Conservation (phyloP, 2,888 invertebrate genomes). For the Thymelicus acteon region DNA sequence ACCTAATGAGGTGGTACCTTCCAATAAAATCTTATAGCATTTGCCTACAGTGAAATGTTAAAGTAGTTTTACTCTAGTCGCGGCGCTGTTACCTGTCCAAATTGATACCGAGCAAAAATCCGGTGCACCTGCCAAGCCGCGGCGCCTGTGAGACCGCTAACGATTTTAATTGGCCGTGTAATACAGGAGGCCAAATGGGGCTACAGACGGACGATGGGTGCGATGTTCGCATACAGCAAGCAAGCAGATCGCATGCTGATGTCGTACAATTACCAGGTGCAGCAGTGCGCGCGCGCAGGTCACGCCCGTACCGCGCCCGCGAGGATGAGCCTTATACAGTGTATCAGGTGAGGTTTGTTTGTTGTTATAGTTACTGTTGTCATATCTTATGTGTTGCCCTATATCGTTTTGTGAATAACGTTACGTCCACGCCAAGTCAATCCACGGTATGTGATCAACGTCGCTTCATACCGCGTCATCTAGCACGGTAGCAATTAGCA, state of each 20-base stretch:
- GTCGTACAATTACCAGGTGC: conserved; percentile 83
- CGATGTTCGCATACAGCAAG: conserved; percentile 83
- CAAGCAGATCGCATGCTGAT: conserved; percentile 82
- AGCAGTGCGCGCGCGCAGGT: conserved; percentile 76
- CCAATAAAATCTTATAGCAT: too few relatives aligned
- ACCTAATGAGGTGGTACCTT: too few relatives aligned
- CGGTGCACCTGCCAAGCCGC: too few relatives aligned
- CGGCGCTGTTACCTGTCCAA: too few relatives aligned
- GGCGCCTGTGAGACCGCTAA: conserved; percentile 1
- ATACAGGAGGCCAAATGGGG: conserved; percentile 83
- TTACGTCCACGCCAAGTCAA: too few relatives aligned
- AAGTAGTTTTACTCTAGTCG: too few relatives aligned
- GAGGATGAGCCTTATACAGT: conserved; percentile 91
- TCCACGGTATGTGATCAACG: too few relatives aligned
- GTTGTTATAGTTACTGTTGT: background rate
- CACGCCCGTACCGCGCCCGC: conserved; percentile 65
- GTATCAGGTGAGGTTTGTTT: conserved; percentile 86
- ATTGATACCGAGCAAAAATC: too few relatives aligned
- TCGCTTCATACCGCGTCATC: too few relatives aligned
- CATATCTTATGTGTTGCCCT: background rate
- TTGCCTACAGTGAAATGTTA: too few relatives aligned
- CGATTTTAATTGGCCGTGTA: conserved; percentile 57
- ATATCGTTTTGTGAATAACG: background rate
- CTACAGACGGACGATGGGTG: conserved; percentile 82
- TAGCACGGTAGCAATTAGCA: too few relatives aligned